Evolutionary conservation across 2,888 invertebrate genomes (phyloP).

Genomic region (Phorcus lineatus): DNA sequence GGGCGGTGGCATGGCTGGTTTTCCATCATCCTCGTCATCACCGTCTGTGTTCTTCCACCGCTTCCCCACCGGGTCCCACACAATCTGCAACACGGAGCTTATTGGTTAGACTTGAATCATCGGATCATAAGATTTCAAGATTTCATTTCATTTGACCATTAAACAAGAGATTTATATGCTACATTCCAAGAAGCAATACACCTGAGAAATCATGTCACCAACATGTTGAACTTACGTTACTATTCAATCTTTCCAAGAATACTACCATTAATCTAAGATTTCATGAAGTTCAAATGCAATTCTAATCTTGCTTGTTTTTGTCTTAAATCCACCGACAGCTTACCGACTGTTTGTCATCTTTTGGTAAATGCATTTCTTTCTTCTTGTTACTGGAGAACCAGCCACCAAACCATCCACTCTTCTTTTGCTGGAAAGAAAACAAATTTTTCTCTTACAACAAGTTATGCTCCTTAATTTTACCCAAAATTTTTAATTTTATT

Average conservation of each 20-base stretch:
- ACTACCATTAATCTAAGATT: no score
- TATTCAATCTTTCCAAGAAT: no score
- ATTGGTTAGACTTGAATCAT: background rate
- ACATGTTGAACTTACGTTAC: no score
- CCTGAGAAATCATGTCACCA: no score
- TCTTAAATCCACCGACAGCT: slow-evolving; percentile 67
- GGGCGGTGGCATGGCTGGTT: slow-evolving; percentile 66
- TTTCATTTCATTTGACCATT: background rate
- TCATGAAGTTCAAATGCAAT: no score
- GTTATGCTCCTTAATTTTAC: background rate
- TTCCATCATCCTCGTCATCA: slow-evolving; percentile 78
- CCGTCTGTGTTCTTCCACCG: slow-evolving; percentile 90
- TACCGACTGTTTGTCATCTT: slow-evolving; percentile 93
- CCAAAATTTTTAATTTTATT: background rate
- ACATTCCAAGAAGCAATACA: no score
- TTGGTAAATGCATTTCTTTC: slow-evolving; percentile 96
- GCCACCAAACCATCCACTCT: slow-evolving; percentile 87
- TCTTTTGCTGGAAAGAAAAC: slow-evolving; percentile 10
- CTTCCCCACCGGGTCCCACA: slow-evolving; percentile 92
- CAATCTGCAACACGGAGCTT: slow-evolving; percentile 81
- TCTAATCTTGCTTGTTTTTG: no score
- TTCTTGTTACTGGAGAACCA: slow-evolving; percentile 88
- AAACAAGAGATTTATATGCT: background rate
- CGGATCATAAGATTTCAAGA: no score
- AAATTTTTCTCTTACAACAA: background rate